Evolutionary conservation across 37 sponge, comb jelly and placozoan species (phyloP), one percentile per base, ranked within the genome.

Genomic region (Axinella damicornis): DNA sequence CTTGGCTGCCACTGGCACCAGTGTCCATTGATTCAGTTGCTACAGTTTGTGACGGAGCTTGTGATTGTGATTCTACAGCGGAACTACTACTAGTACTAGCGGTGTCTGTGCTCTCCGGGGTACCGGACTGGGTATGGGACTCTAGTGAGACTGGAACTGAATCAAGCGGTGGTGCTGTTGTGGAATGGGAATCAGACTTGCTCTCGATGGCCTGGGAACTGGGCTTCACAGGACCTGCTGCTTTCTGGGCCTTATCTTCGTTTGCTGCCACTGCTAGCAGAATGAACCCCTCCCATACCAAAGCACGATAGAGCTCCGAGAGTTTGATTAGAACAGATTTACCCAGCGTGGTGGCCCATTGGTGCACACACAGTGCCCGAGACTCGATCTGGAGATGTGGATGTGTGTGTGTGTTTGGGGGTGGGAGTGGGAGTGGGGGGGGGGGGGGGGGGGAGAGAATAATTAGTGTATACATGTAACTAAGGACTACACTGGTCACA

Each of bases 211-310:
- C 1, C 34, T 54, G 57, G 17, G 32, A 55, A 32, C 37, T 60
- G 34, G 16, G 0, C 77, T 54, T 37, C 74, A 31, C 56, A 37
- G 64, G 17, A 53, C 30, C 40, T 1, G 20, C 4, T 25, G 19
- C 53, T 27, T 27, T 62, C 46, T 40, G 34, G 2, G 28, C 28
- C 40, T 65, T 73, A 4, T 59, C 76, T 16, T 81, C 87, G 31
- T 83, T 81, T 13, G 75, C 84, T 2, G 86, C 80, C 22, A 87
- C 79, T 16, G 94, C 85, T 22, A 93, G 80, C 2, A 96, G 86
- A 52, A 86, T 80, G 78, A 88, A 88, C 25, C 91, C 88, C 73
- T 87, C 94, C 91, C 94, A 89, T 30, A 96, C 85, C 32, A 96
- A 84, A 24, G 91, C 86, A 35, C 92, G 83, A 82, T 93, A 93